These are phyloP conservation scores for Steatocranus sp. DNA, from an alignment of 2,797 vertebrate genomes.

Conservation along the genomic window DNA sequence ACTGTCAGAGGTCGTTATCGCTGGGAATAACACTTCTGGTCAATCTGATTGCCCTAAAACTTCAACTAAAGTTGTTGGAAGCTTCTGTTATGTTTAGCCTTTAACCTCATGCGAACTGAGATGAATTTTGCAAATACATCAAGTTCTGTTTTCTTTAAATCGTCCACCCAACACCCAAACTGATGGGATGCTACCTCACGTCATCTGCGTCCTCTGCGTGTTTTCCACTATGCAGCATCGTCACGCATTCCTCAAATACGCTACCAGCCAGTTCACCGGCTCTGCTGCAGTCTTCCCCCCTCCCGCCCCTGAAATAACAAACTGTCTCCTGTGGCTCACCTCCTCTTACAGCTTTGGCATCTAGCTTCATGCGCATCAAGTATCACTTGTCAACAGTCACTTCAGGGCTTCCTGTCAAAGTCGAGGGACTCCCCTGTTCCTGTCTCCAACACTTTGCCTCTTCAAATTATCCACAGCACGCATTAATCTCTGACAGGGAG, in stretches of 20 bases:
- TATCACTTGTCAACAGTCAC: slow-evolving; percentile 10
- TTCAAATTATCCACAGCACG: neutral
- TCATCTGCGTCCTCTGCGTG: neutral
- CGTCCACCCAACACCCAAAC: neutral
- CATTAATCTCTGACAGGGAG: neutral
- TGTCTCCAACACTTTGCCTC: neutral
- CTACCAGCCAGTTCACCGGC: neutral
- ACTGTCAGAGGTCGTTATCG: neutral
- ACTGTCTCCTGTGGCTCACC: neutral
- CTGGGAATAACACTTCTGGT: neutral
- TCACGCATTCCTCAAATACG: neutral
- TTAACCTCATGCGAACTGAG: neutral
- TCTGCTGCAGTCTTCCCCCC: neutral
- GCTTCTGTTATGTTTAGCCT: neutral
- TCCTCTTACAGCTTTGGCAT: neutral
- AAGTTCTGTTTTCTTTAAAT: neutral
- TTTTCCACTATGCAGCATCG: neutral
- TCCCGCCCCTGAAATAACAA: neutral
- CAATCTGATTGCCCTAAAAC: neutral
- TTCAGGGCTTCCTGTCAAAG: slow-evolving; percentile 7
- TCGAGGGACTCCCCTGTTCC: neutral
- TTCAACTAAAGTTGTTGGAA: neutral
- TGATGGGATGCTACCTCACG: neutral
- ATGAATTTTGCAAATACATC: neutral
- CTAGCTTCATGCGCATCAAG: neutral